Percentiles rank a stretch among this genome's conserved stretches.
Conservation (phyloP, 64 coral and sea anemone genomes). For the Astreopora myriophthalma region DNA sequence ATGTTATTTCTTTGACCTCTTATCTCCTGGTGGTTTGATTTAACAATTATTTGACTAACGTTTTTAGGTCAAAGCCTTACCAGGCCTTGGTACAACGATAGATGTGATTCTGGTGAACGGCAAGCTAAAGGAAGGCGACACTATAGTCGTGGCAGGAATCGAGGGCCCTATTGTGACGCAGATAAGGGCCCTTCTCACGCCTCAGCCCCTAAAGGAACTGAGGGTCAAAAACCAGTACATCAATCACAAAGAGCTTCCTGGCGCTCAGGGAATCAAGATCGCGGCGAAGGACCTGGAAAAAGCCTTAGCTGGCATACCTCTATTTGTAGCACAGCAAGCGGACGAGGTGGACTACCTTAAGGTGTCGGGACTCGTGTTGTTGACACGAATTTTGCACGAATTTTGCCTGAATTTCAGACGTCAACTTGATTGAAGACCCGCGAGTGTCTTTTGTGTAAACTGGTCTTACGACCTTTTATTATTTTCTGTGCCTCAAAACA, state of each 20-base stretch:
- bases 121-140: slow-evolving; percentile 86
- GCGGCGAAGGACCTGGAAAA: slow-evolving; percentile 94
- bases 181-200: slow-evolving; percentile 92
- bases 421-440: too few relatives aligned
- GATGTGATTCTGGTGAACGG: slow-evolving; percentile 97
- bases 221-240: slow-evolving; percentile 96
- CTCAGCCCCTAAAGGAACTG: slow-evolving; percentile 95
- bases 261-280: slow-evolving; percentile 92
- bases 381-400: not conserved
- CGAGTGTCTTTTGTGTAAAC: not conserved
- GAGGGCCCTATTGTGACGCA: slow-evolving; percentile 97
- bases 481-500: slow-evolving; percentile 27
- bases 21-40: too few relatives aligned
- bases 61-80: slow-evolving; percentile 90
- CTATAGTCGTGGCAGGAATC: slow-evolving; percentile 86
- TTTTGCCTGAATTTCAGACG: too few relatives aligned
- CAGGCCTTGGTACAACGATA: slow-evolving; percentile 94
- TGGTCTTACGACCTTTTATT: too few relatives aligned
- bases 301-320: slow-evolving; percentile 87
- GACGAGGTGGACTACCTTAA: slow-evolving; percentile 93
- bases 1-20: too few relatives aligned
- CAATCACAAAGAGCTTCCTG: slow-evolving; percentile 84
- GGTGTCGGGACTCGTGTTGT: not conserved
- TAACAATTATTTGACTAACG: not conserved
- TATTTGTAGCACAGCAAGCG: slow-evolving; percentile 82